Evolutionary conservation across 2,797 vertebrate genomes (phyloP), one percentile per base, ranked within the genome.

Genomic region (Sebastes iracundus): DNA sequence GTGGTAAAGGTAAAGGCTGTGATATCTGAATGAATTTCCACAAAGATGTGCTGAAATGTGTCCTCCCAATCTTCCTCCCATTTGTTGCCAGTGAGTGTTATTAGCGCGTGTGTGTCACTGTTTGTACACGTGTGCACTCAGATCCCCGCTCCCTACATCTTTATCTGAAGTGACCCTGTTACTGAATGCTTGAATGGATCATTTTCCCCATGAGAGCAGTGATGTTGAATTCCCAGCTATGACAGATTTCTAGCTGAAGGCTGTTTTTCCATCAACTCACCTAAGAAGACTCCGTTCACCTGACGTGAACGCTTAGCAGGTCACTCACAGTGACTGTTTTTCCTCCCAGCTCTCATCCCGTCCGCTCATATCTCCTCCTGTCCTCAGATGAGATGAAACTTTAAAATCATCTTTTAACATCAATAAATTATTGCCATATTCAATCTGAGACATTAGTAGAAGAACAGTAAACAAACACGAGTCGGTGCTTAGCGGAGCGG

Each of bases 141-240:
- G 8, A 81, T 67, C 16, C 30, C 5, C 61, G 3, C 53, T 12
- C 33, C 13, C 65, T 49, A 28, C 75, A 22, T 77, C 35, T 81
- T 77, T 32, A 79, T 83, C 49, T 73, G 53, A 80, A 76, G 76
- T 65, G 72, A 65, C 75, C 72, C 28, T 53, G 52, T 73, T 72
- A 71, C 27, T 80, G 72, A 82, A 84, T 83, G 84, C 78, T 81
- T 81, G 72, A 85, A 85, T 85, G 65, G 33, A 79, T 81, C 38
- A 67, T 82, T 85, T 73, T 75, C 23, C 85, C 67, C 74, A 64
- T 66, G 62, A 85, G 49, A 74, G 61, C 79, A 25, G 33, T 49
- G 63, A 79, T 25, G 69, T 74, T 82, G 82, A 87, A 78, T 82
- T 20, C 64, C 32, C 73, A 30, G 77, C 59, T 30, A 2, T 58